Percentiles rank a stretch among this genome's conserved stretches.
Conservation (phyloP, 1,140 invertebrate species). For the Brachionus calyciflorus region DNA sequence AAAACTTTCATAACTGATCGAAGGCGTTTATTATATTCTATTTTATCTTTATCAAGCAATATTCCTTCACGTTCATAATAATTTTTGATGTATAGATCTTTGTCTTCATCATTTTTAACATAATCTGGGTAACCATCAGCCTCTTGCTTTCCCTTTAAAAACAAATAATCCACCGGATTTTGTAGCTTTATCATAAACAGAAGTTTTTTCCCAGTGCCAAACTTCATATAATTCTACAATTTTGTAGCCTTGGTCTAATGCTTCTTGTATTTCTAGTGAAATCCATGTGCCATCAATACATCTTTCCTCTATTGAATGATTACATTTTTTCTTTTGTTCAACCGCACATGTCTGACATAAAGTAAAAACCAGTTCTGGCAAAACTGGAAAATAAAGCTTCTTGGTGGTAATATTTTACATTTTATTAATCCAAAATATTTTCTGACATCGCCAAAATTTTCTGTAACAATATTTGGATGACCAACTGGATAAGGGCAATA, state of each 20-base stretch:
- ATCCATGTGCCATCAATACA: conserved; percentile 57
- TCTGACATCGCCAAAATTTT: conserved; percentile 49
- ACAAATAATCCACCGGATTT: conserved; percentile 50
- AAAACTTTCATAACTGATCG: conserved; percentile 50
- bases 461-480: conserved; percentile 54
- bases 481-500: conserved; percentile 53
- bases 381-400: conserved; percentile 16
- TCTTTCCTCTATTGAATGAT: conserved; percentile 53
- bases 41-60: conserved; percentile 52
- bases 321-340: not conserved
- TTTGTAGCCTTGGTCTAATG: conserved; percentile 54
- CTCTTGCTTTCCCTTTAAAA: conserved; percentile 51
- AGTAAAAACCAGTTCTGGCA: conserved; percentile 50
- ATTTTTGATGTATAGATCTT: conserved; percentile 52
- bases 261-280: conserved; percentile 55
- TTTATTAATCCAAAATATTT: conserved; percentile 49
- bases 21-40: conserved; percentile 55
- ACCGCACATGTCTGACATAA: conserved; percentile 50
- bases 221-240: conserved; percentile 56
- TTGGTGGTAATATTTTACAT: too few relatives aligned
- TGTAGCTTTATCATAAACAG: too few relatives aligned
- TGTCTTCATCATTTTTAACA: conserved; percentile 42
- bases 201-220: conserved; percentile 53
- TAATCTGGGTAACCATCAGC: conserved; percentile 48
- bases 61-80: conserved; percentile 57